phyloP scores from a whole-genome alignment of 2,888 invertebrate species.

The Miltochrista miniata region DNA sequence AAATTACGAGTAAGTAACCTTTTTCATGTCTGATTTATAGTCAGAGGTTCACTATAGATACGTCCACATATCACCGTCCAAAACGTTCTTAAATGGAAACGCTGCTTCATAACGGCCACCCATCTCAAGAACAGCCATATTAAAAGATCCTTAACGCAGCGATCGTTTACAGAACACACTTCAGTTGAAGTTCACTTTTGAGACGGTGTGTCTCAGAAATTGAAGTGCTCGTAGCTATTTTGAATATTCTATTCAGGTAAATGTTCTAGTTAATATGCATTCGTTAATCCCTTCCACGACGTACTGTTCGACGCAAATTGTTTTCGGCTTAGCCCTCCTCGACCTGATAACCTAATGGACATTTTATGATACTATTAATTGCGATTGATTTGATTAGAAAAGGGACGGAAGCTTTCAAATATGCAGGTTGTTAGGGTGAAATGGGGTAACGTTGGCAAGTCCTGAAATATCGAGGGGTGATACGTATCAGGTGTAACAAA shows the following conservation, averaged over 20 bases:
- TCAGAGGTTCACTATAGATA: too few relatives aligned
- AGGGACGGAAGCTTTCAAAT: slow-evolving; percentile 4
- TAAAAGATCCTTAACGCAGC: too few relatives aligned
- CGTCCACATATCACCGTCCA: too few relatives aligned
- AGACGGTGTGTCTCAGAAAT: too few relatives aligned
- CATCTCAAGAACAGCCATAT: too few relatives aligned
- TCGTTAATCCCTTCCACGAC: slow-evolving; percentile 23
- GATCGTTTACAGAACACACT: too few relatives aligned
- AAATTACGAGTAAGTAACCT: too few relatives aligned
- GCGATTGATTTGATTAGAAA: slow-evolving; percentile 21
- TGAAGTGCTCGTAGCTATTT: not conserved
- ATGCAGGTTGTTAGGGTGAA: not conserved
- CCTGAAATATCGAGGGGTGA: not conserved
- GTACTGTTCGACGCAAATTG: slow-evolving; percentile 17
- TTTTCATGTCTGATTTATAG: too few relatives aligned
- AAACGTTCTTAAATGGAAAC: too few relatives aligned
- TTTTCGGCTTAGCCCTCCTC: slow-evolving; percentile 19
- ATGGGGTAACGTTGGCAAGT: not conserved
- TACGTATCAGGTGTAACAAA: too few relatives aligned
- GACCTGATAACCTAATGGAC: slow-evolving; percentile 28
- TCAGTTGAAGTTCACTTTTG: too few relatives aligned
- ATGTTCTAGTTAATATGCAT: slow-evolving; percentile 28
- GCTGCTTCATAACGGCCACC: too few relatives aligned
- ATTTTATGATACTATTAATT: slow-evolving; percentile 32
- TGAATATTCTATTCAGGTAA: slow-evolving; percentile 25